phyloP scores from a whole-genome alignment of 2,888 invertebrate genomes.

The Meloe dianella region DNA sequence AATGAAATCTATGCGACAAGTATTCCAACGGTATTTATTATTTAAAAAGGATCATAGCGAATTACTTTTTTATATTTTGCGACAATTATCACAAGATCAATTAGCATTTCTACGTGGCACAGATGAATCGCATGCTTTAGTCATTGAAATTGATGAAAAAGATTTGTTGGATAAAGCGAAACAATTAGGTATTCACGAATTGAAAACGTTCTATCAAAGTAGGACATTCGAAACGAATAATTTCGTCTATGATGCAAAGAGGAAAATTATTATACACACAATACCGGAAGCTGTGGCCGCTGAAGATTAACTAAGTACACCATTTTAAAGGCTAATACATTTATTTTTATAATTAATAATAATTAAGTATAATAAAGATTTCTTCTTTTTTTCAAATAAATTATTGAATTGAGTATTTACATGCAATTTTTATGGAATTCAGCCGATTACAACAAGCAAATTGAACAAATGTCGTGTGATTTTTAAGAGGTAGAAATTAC shows the following conservation, averaged over 20 bases:
- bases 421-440: background rate
- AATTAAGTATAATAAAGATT: background rate
- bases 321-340: background rate
- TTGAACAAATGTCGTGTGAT: background rate
- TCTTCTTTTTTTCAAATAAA: background rate
- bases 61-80: conserved; percentile 90
- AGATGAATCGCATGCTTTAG: conserved; percentile 64
- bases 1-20: conserved; percentile 94
- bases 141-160: conserved; percentile 85
- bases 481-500: conserved; percentile 1
- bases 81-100: conserved; percentile 92
- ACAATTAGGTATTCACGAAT: conserved; percentile 87
- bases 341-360: background rate
- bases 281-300: conserved; percentile 64
- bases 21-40: conserved; percentile 90
- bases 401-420: conserved; percentile 7
- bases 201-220: conserved; percentile 91
- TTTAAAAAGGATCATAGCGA: conserved; percentile 97
- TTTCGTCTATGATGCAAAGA: conserved; percentile 82
- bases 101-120: conserved; percentile 81
- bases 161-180: conserved; percentile 84
- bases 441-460: background rate
- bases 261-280: conserved; percentile 85
- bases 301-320: conserved; percentile 38
- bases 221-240: conserved; percentile 87